phyloP scores from a whole-genome alignment of 2,888 invertebrate species.

The Parascotia fuliginaria region DNA sequence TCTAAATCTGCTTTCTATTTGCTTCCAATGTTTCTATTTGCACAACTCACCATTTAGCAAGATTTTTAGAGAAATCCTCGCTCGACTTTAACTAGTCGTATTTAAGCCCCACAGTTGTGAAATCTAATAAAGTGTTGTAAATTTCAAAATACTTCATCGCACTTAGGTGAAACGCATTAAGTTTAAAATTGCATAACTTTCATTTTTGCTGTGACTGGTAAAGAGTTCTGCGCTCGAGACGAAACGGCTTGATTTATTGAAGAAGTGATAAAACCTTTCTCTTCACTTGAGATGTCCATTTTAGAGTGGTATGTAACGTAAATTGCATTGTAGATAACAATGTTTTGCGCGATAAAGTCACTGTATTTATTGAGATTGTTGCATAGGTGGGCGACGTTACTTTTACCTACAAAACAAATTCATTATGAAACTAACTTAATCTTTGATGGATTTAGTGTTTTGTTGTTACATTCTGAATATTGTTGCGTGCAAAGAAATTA shows the following conservation, averaged over 20 bases:
- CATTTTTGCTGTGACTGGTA: conserved; percentile 14
- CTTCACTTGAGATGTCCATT: conserved; percentile 43
- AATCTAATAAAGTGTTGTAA: conserved; percentile 3
- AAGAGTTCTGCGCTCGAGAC: conserved; percentile 19
- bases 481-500: conserved; percentile 17
- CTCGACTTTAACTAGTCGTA: conserved; percentile 18
- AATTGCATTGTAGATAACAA: conserved; percentile 42
- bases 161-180: conserved; percentile 4
- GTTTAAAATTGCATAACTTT: conserved; percentile 9
- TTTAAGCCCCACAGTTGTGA: conserved; percentile 19
- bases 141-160: not conserved
- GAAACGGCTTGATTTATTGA: conserved; percentile 43
- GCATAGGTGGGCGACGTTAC: conserved; percentile 7
- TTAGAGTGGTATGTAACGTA: conserved; percentile 39
- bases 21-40: conserved; percentile 39
- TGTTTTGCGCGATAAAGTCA: conserved; percentile 30
- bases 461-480: conserved; percentile 8
- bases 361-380: conserved; percentile 19
- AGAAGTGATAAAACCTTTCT: conserved; percentile 47
- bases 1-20: conserved; percentile 59
- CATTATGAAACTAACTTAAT: not conserved
- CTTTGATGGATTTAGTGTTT: not conserved
- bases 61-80: conserved; percentile 45
- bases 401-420: not conserved
- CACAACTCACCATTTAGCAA: conserved; percentile 40